These are phyloP conservation scores for Brachionus calyciflorus DNA, from an alignment of 1,140 invertebrate genomes.

Conservation along the genomic window DNA sequence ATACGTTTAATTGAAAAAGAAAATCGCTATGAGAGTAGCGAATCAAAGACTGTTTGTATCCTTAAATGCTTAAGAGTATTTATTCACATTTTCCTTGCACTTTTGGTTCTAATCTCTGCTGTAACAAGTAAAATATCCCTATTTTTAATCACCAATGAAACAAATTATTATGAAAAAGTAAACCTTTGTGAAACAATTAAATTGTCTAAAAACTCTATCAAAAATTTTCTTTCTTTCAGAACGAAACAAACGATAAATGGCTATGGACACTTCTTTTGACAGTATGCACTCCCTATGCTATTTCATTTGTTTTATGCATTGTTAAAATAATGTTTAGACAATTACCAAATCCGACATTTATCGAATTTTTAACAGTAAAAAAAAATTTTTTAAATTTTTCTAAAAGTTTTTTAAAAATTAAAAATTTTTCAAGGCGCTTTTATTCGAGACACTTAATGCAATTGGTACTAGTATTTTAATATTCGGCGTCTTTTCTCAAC, in stretches of 20 bases:
- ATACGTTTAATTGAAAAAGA: conserved; percentile 35
- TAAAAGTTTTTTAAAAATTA: no score
- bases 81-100: not conserved
- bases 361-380: conserved; percentile 19
- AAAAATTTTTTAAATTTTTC: not conserved
- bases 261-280: conserved; percentile 1
- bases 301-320: not conserved
- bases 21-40: not conserved
- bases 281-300: not conserved
- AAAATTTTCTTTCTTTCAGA: not conserved
- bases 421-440: not conserved
- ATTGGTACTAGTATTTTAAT: conserved; percentile 33
- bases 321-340: conserved; percentile 18
- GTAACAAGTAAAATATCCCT: conserved; percentile 5
- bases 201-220: not conserved
- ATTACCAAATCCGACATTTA: not conserved
- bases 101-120: not conserved
- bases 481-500: conserved; percentile 10
- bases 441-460: conserved; percentile 13
- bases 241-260: conserved; percentile 15
- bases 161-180: conserved; percentile 33
- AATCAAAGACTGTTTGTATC: not conserved
- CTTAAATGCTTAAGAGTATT: not conserved
- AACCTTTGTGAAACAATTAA: no score
- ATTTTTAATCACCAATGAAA: conserved; percentile 9